Base-by-base conservation (phyloP, 2,888 invertebrate species). In the Drosophila hamatofila region DNA sequence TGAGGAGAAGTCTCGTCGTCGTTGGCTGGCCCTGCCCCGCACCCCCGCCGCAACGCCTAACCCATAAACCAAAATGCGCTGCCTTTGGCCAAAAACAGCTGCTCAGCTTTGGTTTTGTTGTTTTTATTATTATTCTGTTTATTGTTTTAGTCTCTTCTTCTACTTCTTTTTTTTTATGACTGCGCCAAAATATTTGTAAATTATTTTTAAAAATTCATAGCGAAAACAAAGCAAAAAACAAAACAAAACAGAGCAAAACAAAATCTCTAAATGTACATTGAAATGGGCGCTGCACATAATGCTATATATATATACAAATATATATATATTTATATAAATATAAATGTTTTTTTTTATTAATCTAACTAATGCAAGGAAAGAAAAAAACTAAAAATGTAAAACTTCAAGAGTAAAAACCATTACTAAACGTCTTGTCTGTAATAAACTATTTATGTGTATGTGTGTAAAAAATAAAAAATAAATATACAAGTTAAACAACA, bases 171-270 rank as follows among this genome's bases (percentile, higher is more conserved):
- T 75, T 72, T 81, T 67, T 81, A 71, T 70, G 68, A 78, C 74
- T 85, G 75, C 88, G 80, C 86, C 80, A 88, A 83, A 83, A 88
- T 88, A 82, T 82, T 82, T 84, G 81, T 88, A 84, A 86, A 86
- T 89, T 87, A 75, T 81, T 73, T 73, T 67, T 68, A 62, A 68
- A 77, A 80, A 70, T 76, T 76, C 67, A 71, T 75, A 72, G 71
- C 46, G 72, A 71, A 63, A 62, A 49, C 41, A 72, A 75, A 61
- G 55, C 33, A 58, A 63, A 68, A 56, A 63, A 30, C 30, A 30
- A 30, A 30, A 30, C 35, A 57, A 72, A 65, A 23, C 39, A 35
- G 14, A 35, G 9, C 25, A 56, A 58, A 69, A 67, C 59, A 61
- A 33, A 78, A 54, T 78, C 57, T 71, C 57, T 71, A 61, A 79